Conservation (phyloP, 2,888 invertebrate genomes). For the Linhomoeus sp. region DNA sequence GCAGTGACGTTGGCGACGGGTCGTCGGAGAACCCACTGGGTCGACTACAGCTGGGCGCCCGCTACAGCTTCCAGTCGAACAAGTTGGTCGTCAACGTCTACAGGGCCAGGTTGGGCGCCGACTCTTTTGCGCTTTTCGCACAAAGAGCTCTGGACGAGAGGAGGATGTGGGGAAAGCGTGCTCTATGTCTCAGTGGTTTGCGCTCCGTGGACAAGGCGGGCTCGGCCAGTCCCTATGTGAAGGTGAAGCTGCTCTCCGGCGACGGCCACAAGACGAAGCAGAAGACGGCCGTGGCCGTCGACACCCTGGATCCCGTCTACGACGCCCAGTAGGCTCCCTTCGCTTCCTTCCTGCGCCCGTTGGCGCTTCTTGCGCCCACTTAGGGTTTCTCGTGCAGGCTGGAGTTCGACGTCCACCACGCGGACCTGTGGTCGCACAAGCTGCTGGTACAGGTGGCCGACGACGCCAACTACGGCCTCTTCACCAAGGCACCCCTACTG, state of each 20-base stretch:
- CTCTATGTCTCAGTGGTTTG: no score
- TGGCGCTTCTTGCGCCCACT: background rate
- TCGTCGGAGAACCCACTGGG: no score
- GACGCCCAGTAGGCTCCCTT: slow-evolving; percentile 14
- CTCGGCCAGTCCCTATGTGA: slow-evolving; percentile 12
- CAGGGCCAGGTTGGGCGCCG: background rate
- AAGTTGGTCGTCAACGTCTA: background rate
- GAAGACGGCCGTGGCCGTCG: slow-evolving; percentile 13
- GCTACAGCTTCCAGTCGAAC: background rate
- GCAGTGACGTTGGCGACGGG: no score
- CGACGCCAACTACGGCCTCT: slow-evolving; percentile 18
- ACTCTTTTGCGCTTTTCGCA: no score
- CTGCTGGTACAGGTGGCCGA: slow-evolving; percentile 17
- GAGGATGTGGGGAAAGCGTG: no score
- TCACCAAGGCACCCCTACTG: slow-evolving; percentile 15
- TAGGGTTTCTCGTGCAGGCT: background rate
- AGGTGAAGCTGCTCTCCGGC: slow-evolving; percentile 14
- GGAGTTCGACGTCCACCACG: background rate
- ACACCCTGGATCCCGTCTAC: slow-evolving; percentile 14
- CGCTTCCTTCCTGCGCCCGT: background rate
- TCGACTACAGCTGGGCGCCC: background rate
- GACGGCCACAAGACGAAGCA: slow-evolving; percentile 13
- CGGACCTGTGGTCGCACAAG: background rate
- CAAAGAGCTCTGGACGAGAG: no score
- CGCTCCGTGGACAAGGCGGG: slow-evolving; percentile 10